Conservation (phyloP, 2,888 invertebrate species). For the Tipula unca region DNA sequence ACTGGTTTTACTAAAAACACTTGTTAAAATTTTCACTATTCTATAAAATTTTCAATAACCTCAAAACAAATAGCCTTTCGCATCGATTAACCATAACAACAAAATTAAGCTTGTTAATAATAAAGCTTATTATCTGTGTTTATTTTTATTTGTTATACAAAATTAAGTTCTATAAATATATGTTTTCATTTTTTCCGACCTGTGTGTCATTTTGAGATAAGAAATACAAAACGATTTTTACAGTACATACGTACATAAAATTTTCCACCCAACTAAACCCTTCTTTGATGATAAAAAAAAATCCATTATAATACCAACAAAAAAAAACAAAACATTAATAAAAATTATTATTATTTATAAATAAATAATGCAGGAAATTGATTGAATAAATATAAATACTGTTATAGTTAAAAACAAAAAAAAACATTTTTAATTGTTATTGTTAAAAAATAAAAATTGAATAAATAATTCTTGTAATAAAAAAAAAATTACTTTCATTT, state of each 20-base stretch:
- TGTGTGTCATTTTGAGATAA: background rate
- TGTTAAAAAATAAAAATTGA: background rate
- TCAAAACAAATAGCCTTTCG: background rate
- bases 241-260: background rate
- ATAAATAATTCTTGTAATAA: slow-evolving; percentile 1
- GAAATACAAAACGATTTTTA: background rate
- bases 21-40: background rate
- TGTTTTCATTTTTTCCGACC: background rate
- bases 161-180: background rate
- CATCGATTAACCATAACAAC: background rate
- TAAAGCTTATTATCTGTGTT: background rate
- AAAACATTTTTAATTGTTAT: background rate
- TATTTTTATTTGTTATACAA: background rate
- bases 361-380: slow-evolving; percentile 1
- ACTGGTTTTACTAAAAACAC: background rate
- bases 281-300: background rate
- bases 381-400: slow-evolving; percentile 8
- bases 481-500: background rate
- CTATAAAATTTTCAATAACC: background rate
- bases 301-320: background rate
- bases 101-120: background rate
- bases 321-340: background rate
- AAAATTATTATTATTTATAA: background rate
- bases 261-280: background rate
- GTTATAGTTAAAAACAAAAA: background rate